Percentiles rank a stretch among this genome's conserved stretches.
Evolutionary conservation across 1,140 invertebrate genomes (phyloP).

Genomic region (Drosophila kepulauana): DNA sequence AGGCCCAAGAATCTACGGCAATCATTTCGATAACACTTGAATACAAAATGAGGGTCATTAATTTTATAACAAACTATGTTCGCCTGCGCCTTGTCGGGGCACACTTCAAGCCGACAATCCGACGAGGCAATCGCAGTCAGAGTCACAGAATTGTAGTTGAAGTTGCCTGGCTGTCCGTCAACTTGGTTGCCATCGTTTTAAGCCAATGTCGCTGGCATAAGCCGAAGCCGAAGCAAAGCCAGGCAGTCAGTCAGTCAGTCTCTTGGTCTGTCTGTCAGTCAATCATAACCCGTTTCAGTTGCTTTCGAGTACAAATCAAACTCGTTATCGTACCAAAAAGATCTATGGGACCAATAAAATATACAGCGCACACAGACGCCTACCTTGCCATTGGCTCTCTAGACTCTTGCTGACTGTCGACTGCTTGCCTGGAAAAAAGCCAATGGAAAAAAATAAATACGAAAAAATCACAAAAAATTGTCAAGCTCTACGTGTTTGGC

Average conservation of each 20-base stretch:
- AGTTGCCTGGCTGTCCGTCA: conserved; percentile 7
- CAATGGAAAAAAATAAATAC: background rate
- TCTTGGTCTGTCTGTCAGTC: conserved; percentile 65
- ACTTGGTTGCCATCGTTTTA: conserved; percentile 24
- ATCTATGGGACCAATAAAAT: conserved; percentile 79
- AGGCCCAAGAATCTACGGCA: conserved; percentile 67
- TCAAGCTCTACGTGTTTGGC: conserved; percentile 75
- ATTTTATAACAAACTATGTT: conserved; percentile 80
- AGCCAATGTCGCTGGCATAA: conserved; percentile 57
- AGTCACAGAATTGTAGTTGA: conserved; percentile 23
- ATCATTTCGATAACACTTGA: conserved; percentile 83
- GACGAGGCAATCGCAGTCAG: conserved; percentile 8
- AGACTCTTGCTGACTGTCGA: background rate
- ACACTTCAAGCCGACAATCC: conserved; percentile 47
- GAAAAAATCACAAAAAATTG: conserved; percentile 47
- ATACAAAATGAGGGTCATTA: conserved; percentile 83
- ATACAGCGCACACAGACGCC: conserved; percentile 58
- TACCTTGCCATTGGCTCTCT: conserved; percentile 48
- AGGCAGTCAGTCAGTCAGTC: conserved; percentile 29
- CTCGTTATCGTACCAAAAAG: conserved; percentile 76
- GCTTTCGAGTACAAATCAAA: conserved; percentile 77
- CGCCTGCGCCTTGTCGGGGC: conserved; percentile 49
- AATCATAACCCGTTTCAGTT: conserved; percentile 81
- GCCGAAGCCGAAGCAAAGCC: background rate
- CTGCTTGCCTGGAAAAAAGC: conserved; percentile 10